Evolutionary conservation across 2,888 invertebrate species (phyloP).

Genomic region (Yponomeuta evonymella): DNA sequence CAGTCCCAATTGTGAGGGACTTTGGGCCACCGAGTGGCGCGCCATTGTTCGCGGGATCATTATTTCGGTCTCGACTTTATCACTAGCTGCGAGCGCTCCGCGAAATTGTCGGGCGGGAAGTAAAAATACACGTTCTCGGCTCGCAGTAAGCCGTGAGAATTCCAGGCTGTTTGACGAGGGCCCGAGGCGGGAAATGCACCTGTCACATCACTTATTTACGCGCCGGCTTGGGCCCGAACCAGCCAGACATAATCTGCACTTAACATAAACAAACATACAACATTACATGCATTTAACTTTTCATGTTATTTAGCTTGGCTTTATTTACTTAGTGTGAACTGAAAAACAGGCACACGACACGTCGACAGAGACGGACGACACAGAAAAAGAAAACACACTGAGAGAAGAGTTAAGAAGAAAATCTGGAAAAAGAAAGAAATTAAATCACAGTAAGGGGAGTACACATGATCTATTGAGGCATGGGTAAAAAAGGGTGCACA

Average conservation of each 20-base stretch:
- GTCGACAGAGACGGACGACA: background rate
- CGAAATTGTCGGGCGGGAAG: background rate
- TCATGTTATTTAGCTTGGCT: background rate
- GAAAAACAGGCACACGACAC: conserved; percentile 4
- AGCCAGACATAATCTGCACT: conserved; percentile 16
- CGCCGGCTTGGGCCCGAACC: conserved; percentile 18
- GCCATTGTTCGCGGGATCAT: conserved; percentile 23
- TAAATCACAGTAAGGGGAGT: conserved; percentile 1
- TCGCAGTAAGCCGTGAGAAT: conserved; percentile 11
- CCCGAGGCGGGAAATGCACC: conserved; percentile 26
- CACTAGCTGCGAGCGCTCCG: conserved; percentile 12
- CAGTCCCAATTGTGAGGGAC: conserved; percentile 14
- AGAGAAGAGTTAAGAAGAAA: conserved; percentile 3
- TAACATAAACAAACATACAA: conserved; percentile 27
- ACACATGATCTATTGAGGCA: conserved; percentile 13
- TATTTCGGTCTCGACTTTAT: conserved; percentile 23
- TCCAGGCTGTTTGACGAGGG: conserved; percentile 25
- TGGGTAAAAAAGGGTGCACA: conserved; percentile 35
- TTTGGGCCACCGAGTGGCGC: conserved; percentile 18
- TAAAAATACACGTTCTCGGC: conserved; percentile 12
- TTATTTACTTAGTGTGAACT: conserved; percentile 1
- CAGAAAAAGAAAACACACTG: conserved; percentile 12
- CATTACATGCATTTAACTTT: conserved; percentile 25
- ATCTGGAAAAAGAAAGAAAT: conserved; percentile 9
- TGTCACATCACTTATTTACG: conserved; percentile 32